phyloP scores from a whole-genome alignment of 2,113 vertebrate genomes.

The Lanius collurio region DNA sequence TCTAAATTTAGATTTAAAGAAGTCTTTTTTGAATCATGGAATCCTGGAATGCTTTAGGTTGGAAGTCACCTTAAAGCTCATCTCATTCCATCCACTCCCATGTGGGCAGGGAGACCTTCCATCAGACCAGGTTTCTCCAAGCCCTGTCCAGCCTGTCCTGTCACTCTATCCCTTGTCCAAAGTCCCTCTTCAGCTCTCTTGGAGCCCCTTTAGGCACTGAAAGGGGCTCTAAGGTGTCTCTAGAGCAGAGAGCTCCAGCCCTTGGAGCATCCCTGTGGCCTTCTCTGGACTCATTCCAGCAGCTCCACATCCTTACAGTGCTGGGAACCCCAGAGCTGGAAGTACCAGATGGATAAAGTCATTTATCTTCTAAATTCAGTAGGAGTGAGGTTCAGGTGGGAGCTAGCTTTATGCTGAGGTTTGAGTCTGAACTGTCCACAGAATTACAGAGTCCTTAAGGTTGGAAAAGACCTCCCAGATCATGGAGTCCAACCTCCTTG shows the following conservation, averaged over 20 bases:
- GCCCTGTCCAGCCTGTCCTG: background rate
- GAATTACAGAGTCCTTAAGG: background rate
- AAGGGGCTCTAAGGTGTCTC: background rate
- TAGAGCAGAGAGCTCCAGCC: background rate
- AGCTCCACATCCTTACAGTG: background rate
- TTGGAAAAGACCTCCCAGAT: background rate
- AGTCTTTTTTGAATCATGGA: accelerated
- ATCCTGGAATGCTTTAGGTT: background rate
- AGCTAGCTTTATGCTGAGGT: background rate
- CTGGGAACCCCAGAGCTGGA: background rate
- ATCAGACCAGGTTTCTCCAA: background rate
- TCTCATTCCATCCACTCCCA: background rate
- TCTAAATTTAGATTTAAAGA: background rate
- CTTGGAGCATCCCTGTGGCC: accelerated
- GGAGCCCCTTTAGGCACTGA: background rate
- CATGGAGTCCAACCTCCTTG: background rate
- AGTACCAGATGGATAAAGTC: background rate
- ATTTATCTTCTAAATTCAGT: background rate
- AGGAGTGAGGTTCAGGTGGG: background rate
- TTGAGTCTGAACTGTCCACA: background rate
- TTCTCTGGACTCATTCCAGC: background rate
- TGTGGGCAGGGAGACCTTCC: background rate
- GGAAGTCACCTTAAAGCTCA: background rate
- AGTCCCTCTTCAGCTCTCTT: background rate
- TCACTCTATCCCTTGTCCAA: background rate